Evolutionary conservation across 2,113 vertebrate species (phyloP).

Genomic region (Egretta garzetta): DNA sequence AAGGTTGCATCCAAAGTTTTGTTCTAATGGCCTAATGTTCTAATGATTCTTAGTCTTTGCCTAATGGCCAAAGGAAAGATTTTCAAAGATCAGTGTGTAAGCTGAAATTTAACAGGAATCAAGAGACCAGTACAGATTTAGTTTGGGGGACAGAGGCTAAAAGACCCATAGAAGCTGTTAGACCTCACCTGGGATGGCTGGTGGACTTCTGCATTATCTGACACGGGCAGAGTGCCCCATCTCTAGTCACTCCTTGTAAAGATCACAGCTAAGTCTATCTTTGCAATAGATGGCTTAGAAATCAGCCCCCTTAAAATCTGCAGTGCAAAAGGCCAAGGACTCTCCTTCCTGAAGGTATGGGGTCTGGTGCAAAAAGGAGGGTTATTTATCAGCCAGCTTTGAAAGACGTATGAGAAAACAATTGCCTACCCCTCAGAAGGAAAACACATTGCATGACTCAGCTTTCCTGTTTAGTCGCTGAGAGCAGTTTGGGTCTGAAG

Average conservation of each 20-base stretch:
- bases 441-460: neutral
- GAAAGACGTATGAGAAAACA: neutral
- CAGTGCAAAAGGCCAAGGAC: accelerated
- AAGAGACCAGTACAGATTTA: neutral
- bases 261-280: neutral
- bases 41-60: neutral
- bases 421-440: neutral
- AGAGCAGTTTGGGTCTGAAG: neutral
- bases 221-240: neutral
- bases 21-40: neutral
- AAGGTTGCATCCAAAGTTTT: neutral
- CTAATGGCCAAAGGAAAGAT: neutral
- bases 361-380: neutral
- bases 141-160: neutral
- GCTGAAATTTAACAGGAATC: neutral
- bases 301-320: neutral
- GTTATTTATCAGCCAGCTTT: neutral
- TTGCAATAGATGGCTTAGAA: neutral
- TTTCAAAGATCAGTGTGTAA: neutral
- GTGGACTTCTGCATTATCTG: neutral
- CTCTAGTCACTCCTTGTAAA: neutral
- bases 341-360: neutral
- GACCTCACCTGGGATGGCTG: neutral
- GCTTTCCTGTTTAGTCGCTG: neutral
- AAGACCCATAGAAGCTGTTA: neutral